These are phyloP conservation scores for Emmelina monodactyla DNA, from an alignment of 2,888 invertebrate species.

Conservation along the genomic window DNA sequence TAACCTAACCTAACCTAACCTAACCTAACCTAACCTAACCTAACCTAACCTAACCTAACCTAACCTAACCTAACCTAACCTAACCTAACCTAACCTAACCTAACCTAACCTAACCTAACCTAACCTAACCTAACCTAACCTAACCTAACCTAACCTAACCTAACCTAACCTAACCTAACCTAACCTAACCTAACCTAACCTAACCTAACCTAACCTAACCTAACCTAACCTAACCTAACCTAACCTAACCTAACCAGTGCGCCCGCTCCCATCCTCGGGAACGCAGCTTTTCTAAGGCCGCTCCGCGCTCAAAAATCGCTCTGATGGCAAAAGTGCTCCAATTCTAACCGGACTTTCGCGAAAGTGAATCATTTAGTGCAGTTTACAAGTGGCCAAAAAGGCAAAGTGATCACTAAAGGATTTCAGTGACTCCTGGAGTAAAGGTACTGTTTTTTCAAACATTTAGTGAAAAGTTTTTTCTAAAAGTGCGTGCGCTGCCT, in stretches of 20 bases:
- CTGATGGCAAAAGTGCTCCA: too few relatives aligned
- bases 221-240: slow-evolving; percentile 16
- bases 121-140: slow-evolving; percentile 18
- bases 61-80: slow-evolving; percentile 13
- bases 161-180: slow-evolving; percentile 16
- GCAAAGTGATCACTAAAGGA: too few relatives aligned
- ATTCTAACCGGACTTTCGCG: too few relatives aligned
- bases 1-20: slow-evolving; percentile 12
- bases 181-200: slow-evolving; percentile 14
- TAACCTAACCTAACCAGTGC: slow-evolving; percentile 7
- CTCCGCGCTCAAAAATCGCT: too few relatives aligned
- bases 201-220: slow-evolving; percentile 15
- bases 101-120: slow-evolving; percentile 15
- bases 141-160: slow-evolving; percentile 15
- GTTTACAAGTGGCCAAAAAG: too few relatives aligned
- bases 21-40: slow-evolving; percentile 13
- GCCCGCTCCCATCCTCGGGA: too few relatives aligned
- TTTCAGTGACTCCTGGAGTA: too few relatives aligned
- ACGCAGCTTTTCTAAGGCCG: too few relatives aligned
- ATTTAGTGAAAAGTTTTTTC: too few relatives aligned
- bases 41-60: slow-evolving; percentile 12
- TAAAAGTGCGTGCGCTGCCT: too few relatives aligned
- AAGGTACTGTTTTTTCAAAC: too few relatives aligned
- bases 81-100: slow-evolving; percentile 12
- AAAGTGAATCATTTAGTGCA: too few relatives aligned